Evolutionary conservation across 1,140 invertebrate genomes (phyloP), one percentile per base, ranked within the genome.

Genomic region (Mizuhopecten yessoensis): DNA sequence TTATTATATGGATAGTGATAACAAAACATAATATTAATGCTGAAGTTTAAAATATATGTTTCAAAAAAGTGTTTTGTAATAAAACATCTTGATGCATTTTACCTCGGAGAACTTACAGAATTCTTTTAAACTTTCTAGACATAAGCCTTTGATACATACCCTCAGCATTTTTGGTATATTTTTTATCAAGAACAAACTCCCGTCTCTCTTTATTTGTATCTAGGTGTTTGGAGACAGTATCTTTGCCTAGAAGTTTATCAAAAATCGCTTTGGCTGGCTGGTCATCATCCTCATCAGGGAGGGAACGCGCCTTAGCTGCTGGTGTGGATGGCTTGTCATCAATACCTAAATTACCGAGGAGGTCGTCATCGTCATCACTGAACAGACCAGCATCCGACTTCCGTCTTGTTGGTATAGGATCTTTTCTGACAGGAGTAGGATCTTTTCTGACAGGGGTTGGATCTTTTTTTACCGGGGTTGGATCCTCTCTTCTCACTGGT

Each of bases 101-200:
- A 34, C n/a, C 13, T 57, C 2, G 23, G 20, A 13, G 42, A n/a
- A 75, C 20, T 20, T 2, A 20, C 45, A 49, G 11, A 49, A 29
- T 29, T 7, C 57, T 29, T 75, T 23, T 75, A 75, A 29, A 29
- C 5, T 5, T 7, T 75, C 45, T n/a, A n/a, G n/a, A n/a, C 57
- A 29, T 29, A 75, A 75, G 45, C 45, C 7, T 57, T 57, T 9
- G 86, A 36, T 34, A 86, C 33, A 86, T 86, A 93, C 92, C 93
- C 86, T 92, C 87, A 29, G 75, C 42, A 11, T 90, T 45, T 86
- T 93, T 89, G 34, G 93, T 93, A 92, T 95, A 95, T 88, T 95
- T 95, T n/a, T 91, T 94, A 86, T 95, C 95, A 34, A 95, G 91
- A 15, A 95, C 91, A 94, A 95, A 95, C 86, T 94, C 91, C 86